Evolutionary conservation across 2,888 invertebrate species (phyloP), one percentile per base, ranked within the genome.

Genomic region (Siphlonurus alternatus): DNA sequence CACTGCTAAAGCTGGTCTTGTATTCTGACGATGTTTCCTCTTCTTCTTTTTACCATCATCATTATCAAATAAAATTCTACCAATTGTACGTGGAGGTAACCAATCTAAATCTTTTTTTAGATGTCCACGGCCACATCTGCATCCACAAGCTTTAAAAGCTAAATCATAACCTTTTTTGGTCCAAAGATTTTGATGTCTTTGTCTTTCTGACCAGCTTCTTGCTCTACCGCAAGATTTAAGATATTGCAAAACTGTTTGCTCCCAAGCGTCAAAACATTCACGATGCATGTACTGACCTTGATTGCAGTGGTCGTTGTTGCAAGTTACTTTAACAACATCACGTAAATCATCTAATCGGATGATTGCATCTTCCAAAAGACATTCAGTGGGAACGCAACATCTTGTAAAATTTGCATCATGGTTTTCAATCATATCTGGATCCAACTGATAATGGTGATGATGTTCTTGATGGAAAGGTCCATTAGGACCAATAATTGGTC

Each of bases 91-190:
- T 53, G 88, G 86, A 64, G 90, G 85, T 72, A 86, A 81, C 90
- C 95, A 96, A 74, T 96, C 93, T 62, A 94, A 79, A 77, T 97
- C 96, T 76, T 96, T 97, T 73, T 93, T 89, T 70, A 97, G 77
- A 73, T 95, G 94, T 3, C 96, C 96, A 25, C 92, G 83, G 2
- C 90, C 90, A 77, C 96, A 96, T 68, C 88, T 88, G 78, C 97
- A 97, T 54, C 89, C 89, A 79, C 96, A 97, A 5, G 93, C 93
- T 72, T 94, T 95, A 77, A 89, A 95, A 5, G 94, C 94, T 74
- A 96, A 77, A 77, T 97, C 96, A 79, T 96, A 96, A 63, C 96
- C 96, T 76, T 95, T 95, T 77, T 96, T 96, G 65, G 95, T 94
- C 97, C 97, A 97, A 66, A 97, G 78, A 77, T 96, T 96, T 78